Base-by-base conservation (phyloP, 2,888 invertebrate species). In the Pollenia griseotomentosa region DNA sequence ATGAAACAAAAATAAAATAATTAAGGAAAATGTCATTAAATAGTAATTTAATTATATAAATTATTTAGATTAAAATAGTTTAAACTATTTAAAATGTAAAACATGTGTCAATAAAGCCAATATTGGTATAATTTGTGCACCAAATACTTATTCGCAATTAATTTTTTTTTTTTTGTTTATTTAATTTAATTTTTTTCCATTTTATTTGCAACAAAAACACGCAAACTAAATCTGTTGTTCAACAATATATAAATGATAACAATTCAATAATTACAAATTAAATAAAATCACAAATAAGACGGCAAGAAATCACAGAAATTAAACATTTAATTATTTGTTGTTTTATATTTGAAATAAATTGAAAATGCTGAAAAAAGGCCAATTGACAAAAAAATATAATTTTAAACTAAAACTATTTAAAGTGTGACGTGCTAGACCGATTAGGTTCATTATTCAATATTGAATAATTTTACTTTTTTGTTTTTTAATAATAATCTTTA, bases 241-340 rank as follows among this genome's bases (percentile, higher is more conserved):
- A 73, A 48, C 23, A 46, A 59, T 33, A 59, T 19, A 55, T 12
- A 57, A 19, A 33, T 59, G 46, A 23, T n/a, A 48, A 19, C 14
- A 74, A 12, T n/a, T 46, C n/a, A 59, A 73, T 59, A 73, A 14
- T 59, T 48, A 59, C 23, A 33, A 53, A 53, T 53, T 63, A 42
- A 42, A 51, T 40, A 63, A 63, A 14, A 63, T 16, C n/a, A 10
- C 9, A 44, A 16, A 66, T 16, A 66, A 51, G 53, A n/a, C 9
- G 33, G 40, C 40, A 40, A 51, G 53, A 9, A 40, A 33, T 14
- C 11, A 51, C 51, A 53, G 12, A n/a, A 40, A 68, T 40, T 68
- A 63, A 63, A 42, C 23, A 53, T 75, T 75, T 63, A 75, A 75
- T 63, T 75, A 19, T 23, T 61, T 61, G 33, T 14, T n/a, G 14